Evolutionary conservation across 2,888 invertebrate species (phyloP).

Genomic region (Choristoneura rosaceana): DNA sequence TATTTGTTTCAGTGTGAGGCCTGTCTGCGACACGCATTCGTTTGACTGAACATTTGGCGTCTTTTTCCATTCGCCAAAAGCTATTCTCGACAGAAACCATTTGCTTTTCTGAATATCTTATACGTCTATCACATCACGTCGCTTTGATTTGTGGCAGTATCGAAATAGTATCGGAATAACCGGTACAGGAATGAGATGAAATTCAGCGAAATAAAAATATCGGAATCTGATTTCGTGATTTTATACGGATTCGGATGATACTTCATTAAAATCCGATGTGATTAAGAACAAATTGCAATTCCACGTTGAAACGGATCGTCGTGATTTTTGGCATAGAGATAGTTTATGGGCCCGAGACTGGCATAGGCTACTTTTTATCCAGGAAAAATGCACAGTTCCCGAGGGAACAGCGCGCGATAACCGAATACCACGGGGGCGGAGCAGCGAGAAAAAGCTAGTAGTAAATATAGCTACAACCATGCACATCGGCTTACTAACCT

Average conservation of each 20-base stretch:
- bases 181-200: not conserved
- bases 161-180: not conserved
- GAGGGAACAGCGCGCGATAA: too few relatives aligned
- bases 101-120: conserved; percentile 8
- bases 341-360: too few relatives aligned
- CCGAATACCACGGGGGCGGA: too few relatives aligned
- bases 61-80: not conserved
- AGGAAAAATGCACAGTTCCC: too few relatives aligned
- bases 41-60: not conserved
- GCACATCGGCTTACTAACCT: too few relatives aligned
- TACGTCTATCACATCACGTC: not conserved
- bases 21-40: not conserved
- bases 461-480: too few relatives aligned
- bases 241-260: not conserved
- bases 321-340: too few relatives aligned
- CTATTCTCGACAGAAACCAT: conserved; percentile 8
- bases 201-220: not conserved
- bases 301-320: not conserved
- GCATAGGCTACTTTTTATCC: too few relatives aligned
- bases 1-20: not conserved
- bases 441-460: too few relatives aligned
- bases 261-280: not conserved
- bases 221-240: not conserved
- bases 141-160: conserved; percentile 8
- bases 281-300: not conserved